Percentiles rank a stretch among this genome's conserved stretches.
Evolutionary conservation across 35 echinoderm and acorn worm genomes (phyloP).

Genomic region (Ophiothrix spiculata): DNA sequence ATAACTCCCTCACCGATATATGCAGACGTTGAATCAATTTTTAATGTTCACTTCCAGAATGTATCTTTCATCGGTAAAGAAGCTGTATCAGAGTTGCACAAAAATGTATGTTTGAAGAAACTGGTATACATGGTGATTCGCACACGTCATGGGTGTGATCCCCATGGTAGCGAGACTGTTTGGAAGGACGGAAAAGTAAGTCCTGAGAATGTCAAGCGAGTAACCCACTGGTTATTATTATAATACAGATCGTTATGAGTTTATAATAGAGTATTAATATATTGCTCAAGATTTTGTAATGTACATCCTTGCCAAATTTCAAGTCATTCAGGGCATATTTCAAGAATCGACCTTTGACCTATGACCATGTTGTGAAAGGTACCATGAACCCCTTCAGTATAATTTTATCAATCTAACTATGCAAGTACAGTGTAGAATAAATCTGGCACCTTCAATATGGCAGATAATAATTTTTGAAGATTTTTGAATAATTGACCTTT

Average conservation of each 20-base stretch:
- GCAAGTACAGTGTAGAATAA: too few species aligned
- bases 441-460: too few species aligned
- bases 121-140: neutral
- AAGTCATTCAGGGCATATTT: neutral
- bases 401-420: too few species aligned
- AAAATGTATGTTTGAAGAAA: slow-evolving; percentile 1
- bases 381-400: too few species aligned
- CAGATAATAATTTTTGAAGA: too few species aligned
- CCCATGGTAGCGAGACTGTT: slow-evolving; percentile 30
- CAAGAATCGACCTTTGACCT: too few species aligned
- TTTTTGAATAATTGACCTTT: too few species aligned
- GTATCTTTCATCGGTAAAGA: slow-evolving; percentile 31
- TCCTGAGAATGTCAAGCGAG: neutral
- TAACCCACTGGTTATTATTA: neutral
- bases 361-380: too few species aligned
- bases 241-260: neutral
- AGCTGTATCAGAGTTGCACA: slow-evolving; percentile 15
- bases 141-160: neutral
- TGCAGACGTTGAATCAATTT: neutral
- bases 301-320: neutral
- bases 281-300: neutral
- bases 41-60: slow-evolving; percentile 1
- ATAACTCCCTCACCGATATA: neutral
- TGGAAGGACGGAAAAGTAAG: slow-evolving; percentile 26
- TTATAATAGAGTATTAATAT: neutral